Evolutionary conservation across 92 coral and sea anemone species (phyloP).

Genomic region (Pocillopora meandrina): DNA sequence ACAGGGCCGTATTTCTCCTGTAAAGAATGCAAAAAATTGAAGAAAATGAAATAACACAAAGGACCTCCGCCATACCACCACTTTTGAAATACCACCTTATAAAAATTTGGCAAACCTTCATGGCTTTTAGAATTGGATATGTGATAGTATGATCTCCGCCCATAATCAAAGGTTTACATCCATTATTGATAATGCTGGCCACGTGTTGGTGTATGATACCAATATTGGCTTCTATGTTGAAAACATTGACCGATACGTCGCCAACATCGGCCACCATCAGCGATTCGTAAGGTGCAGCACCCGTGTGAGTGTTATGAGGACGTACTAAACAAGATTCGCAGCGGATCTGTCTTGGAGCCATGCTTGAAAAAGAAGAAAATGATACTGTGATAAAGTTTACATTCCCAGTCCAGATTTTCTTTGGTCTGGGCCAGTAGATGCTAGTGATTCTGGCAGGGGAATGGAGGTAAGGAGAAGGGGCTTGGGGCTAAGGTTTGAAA

Average conservation of each 20-base stretch:
- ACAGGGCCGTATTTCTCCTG: constrained; percentile 78
- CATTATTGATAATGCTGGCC: constrained; percentile 38
- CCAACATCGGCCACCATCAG: constrained; percentile 77
- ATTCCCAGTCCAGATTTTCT: not conserved
- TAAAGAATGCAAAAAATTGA: not conserved
- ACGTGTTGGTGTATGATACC: constrained; percentile 38
- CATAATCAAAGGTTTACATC: constrained; percentile 53
- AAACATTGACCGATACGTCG: constrained; percentile 55
- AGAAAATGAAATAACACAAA: not conserved
- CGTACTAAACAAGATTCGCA: constrained; percentile 55
- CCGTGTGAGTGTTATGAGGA: constrained; percentile 55
- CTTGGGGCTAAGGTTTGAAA: too few relatives aligned
- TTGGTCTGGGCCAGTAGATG: too few relatives aligned
- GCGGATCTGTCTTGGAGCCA: constrained; percentile 72
- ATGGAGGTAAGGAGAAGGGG: too few relatives aligned
- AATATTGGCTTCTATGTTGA: constrained; percentile 33
- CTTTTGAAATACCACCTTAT: not conserved
- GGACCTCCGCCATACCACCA: too few relatives aligned
- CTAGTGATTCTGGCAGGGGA: too few relatives aligned
- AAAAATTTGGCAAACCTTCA: constrained; percentile 37
- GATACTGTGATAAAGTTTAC: not conserved
- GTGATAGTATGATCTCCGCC: constrained; percentile 68
- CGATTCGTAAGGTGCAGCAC: constrained; percentile 67
- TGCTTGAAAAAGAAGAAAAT: constrained; percentile 11
- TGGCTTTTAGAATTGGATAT: constrained; percentile 62